Base-by-base conservation (phyloP, 2,797 vertebrate genomes). In the Gobio occitaniae region DNA sequence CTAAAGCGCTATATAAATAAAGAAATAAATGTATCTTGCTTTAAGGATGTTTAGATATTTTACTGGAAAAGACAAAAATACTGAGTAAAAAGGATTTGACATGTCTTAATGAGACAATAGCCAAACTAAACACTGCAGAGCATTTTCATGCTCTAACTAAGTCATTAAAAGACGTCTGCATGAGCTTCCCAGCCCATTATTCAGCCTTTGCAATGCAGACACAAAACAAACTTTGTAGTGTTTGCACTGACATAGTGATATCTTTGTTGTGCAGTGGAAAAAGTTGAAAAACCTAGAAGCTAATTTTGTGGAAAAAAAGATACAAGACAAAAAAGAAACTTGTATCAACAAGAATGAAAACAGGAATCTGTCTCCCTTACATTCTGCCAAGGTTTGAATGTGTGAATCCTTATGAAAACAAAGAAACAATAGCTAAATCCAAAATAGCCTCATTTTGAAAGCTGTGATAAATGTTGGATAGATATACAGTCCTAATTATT, bases 181-280 rank as follows among this genome's bases (percentile, higher is more conserved):
- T 56, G 8, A 79, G 10, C 79, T 81, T 41, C 52, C 19, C 36
- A 81, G 52, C 38, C 32, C 3, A 7, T 48, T 83, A 83, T 71
- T 84, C n/a, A 74, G 56, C 36, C 65, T 25, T 78, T 36, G 19
- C 25, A 77, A 13, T 65, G 72, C 78, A 78, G 59, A 87, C 47
- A 19, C 65, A 80, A 85, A 85, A 80, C 72, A 85, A 83, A 75
- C 54, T 25, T 10, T 47, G 44, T 54, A 50, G 47, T 75, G 32
- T 80, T 69, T 79, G 25, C n/a, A 63, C 63, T 19, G n/a, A 47
- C 65, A 61, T 32, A 52, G 21, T 41, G 13, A 54, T 52, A 2
- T n/a, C 29, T 36, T 17, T 66, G 9, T 38, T 82, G 63, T 69
- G 52, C 70, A 54, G 52, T 61, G 10, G 7, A 50, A 76, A 59